Evolutionary conservation across 1,140 invertebrate species (phyloP), one percentile per base, ranked within the genome.

Genomic region (Anastatus disparis): DNA sequence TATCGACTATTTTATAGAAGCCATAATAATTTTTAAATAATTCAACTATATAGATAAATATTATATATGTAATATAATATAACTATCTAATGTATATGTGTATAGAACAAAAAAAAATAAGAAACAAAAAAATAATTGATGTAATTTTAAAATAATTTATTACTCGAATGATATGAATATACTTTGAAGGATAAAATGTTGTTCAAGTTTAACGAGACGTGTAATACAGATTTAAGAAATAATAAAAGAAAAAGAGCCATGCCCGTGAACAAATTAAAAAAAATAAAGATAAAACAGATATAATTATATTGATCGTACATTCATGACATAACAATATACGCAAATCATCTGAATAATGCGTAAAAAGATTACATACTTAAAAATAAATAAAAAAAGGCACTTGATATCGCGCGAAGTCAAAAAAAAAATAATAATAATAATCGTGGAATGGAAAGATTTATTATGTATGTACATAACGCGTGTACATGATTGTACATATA

Each of bases 401-500:
- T n/a, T 48, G 13, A 42, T 22, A 26, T 15, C 6, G 15, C 9
- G 9, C 12, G 1, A 50, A 63, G 2, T 35, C 15, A 4, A 46
- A 27, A 63, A 48, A 9, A 24, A 24, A 29, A 20, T n/a, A 46
- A 31, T n/a, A 20, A 48, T 35, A 35, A n/a, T n/a, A 26, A 35
- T 15, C 12, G 20, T 26, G 29, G 24, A 63, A 64, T 26, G 2
- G 15, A 48, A 62, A 48, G 10, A 4, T 26, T 17, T 12, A 27
- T 62, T 62, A 46, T 17, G 2, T 48, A 22, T 40, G 40, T n/a
- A 52, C 29, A 68, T 26, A 10, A 35, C 8, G 52, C 73, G 72
- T 81, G 78, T 81, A 81, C 73, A 81, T 79, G 77, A 68, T 67
- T 82, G 79, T 82, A 80, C 75, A 83, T 82, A 82, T 75, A 79